Base-by-base conservation (phyloP, 2,113 vertebrate genomes). In the Crotalus tigris region DNA sequence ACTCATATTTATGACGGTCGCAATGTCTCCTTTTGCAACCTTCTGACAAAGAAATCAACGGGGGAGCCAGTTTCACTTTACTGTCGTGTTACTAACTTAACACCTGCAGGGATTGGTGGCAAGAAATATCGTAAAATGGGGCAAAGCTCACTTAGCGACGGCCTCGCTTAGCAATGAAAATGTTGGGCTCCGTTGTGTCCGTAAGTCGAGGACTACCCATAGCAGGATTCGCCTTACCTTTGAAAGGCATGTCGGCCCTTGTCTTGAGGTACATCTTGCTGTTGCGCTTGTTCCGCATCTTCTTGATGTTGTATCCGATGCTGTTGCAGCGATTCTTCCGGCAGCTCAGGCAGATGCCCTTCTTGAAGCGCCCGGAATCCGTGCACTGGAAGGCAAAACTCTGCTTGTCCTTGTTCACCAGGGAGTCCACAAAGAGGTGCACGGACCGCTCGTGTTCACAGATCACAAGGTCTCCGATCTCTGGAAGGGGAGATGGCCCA, bases 241-340 rank as follows among this genome's bases (percentile, higher is more conserved):
- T 98, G 88, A 99, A 99, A 0, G 99, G 99, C 94, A 98, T 99
- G 96, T 97, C 98, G 0, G 99, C 99, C 21, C 99, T 97, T 0
- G 99, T 99, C 95, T 99, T 99, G 49, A 99, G 96, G 95, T 99
- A 99, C 99, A 99, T 99, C 95, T 99, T 99, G 96, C 95, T 98
- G 95, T 98, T 99, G 69, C 98, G 98, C 91, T 97, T 98, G 93
- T 98, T 98, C 2, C 98, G 97, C 58, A 97, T 98, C 88, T 97
- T 98, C 93, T 98, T 98, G 61, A 98, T 95, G 0, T 99, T 99
- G 97, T 99, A 99, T 92, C 99, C 99, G 0, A 99, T 98, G 96
- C 97, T 98, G 15, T 97, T 99, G 97, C 99, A 99, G 75, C 99
- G 98, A 94, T 99, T 99, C 95, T 99, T 99, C 89, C 99, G 97